Evolutionary conservation across 2,888 invertebrate genomes (phyloP), one percentile per base, ranked within the genome.

Genomic region (Omphaloscelis lunosa): DNA sequence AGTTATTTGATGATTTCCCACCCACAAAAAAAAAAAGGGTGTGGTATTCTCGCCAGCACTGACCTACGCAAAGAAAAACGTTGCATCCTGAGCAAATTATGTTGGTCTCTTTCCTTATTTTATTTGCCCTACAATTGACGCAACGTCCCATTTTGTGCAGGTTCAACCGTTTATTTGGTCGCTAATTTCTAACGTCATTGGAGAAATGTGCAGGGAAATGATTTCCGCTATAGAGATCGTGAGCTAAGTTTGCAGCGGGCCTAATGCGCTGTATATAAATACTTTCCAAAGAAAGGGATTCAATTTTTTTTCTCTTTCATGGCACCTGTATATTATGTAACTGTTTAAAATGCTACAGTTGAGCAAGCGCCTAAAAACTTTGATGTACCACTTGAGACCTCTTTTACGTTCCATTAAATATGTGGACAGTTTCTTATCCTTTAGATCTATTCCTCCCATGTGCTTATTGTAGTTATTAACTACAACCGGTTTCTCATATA

Each of bases 331-430:
- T 56, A 56, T n/a, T n/a, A 56, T 56, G 23, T 11, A 56, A n/a
- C 56, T 56, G n/a, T 56, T 56, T 56, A 56, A 56, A 56, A n/a
- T 56, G 56, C 56, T 56, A 56, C 56, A 56, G 56, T n/a, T 56
- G 56, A 56, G 56, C n/a, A 56, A 56, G n/a, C 56, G n/a, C 48
- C 17, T 48, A 48, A 48, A 48, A 48, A 48, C 48, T 48, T 48
- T 48, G 48, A 48, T 48, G 48, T 56, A 56, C 56, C 56, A 56
- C 56, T 56, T 12, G n/a, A 56, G n/a, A 56, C 56, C 56, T 56
- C 56, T 56, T 56, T 56, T 56, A 56, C 56, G n/a, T 56, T 56
- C 56, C 56, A n/a, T 56, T 56, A 56, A 56, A 56, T 56, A n/a
- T 56, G 56, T n/a, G 12, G n/a, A 56, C 12, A 56, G 5, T 56